Base-by-base conservation (phyloP, 2,113 vertebrate species). In the Notiomystis cincta region DNA sequence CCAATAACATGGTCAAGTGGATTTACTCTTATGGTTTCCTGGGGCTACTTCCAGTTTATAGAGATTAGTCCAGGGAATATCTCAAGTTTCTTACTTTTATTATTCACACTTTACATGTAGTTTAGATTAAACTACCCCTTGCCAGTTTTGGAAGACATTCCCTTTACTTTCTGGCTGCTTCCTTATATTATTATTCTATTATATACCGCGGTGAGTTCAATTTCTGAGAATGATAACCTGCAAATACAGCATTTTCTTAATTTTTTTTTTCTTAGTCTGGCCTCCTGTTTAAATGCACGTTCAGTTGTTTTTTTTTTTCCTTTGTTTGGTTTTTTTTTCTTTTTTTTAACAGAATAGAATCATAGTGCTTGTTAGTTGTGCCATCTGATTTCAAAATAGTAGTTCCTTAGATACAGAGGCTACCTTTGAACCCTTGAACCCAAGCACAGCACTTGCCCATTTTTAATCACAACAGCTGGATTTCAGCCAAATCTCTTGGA, bases 121-220 rank as follows among this genome's bases (percentile, higher is more conserved):
- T 96, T 98, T 96, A 94, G 71, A 83, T 54, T 97, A 90, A 97
- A 96, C 89, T 91, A 69, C 42, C 30, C 56, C 71, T 96, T 96
- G 44, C 61, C 23, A 81, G 61, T 67, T 97, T 93, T 96, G 90
- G 91, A 97, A 94, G 90, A 70, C 8, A 18, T 79, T 95, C 31
- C 66, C 40, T 69, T 91, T 90, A 84, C 17, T 77, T 14, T 69
- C 27, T 53, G 76, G 64, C 57, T 90, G 17, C 44, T 82, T 90
- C 21, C 6, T 83, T 56, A 15, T 33, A 13, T 30, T 87, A 35
- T 44, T 66, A 50, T 21, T 89, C 62, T 84, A 20, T 72, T 73
- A 54, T 30, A 45, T 78, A 80, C 37, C 27, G 40, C 10, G 17
- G 30, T 30, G 23, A n/a, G 23, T 70, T 92, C 48, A 31, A 33